Percentiles rank a stretch among this genome's conserved stretches.
Conservation (phyloP, 2,797 vertebrate species). For the Sebastes itinus region DNA sequence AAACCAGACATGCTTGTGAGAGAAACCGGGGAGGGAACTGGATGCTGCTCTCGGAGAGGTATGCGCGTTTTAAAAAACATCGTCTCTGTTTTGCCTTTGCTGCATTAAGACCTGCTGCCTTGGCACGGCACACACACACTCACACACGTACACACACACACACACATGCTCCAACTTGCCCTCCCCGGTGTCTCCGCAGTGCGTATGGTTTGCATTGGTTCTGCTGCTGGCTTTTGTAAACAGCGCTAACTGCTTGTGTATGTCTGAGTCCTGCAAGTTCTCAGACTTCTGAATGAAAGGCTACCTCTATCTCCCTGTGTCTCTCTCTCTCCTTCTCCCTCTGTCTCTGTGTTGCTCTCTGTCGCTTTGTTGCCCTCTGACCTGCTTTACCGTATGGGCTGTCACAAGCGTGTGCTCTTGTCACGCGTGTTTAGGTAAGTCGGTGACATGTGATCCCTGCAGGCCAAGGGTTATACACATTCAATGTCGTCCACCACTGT, state of each 20-base stretch:
- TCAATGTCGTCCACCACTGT: slow-evolving; percentile 37
- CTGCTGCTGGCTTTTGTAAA: slow-evolving; percentile 78
- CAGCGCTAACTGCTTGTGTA: slow-evolving; percentile 70
- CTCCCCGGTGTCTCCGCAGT: slow-evolving; percentile 40
- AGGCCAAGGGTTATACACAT: slow-evolving; percentile 58
- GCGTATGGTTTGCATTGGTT: slow-evolving; percentile 78
- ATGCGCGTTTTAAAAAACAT: slow-evolving; percentile 41
- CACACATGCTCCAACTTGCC: slow-evolving; percentile 33
- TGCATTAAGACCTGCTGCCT: slow-evolving; percentile 56
- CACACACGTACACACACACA: slow-evolving; percentile 36
- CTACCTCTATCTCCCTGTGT: slow-evolving; percentile 36
- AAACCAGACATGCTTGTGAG: slow-evolving; percentile 61
- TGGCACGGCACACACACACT: slow-evolving; percentile 41
- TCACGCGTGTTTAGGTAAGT: slow-evolving; percentile 69
- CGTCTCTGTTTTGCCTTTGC: slow-evolving; percentile 57
- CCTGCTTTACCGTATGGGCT: slow-evolving; percentile 46
- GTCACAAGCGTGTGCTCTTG: slow-evolving; percentile 55
- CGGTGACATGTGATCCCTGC: slow-evolving; percentile 57
- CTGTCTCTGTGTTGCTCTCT: slow-evolving; percentile 11
- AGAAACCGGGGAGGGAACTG: slow-evolving; percentile 31
- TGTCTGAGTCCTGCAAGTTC: slow-evolving; percentile 58
- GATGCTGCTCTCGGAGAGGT: slow-evolving; percentile 39
- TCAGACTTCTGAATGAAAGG: slow-evolving; percentile 67
- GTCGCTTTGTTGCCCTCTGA: slow-evolving; percentile 54
- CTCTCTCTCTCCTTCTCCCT: slow-evolving; percentile 12